Evolutionary conservation across 2,113 vertebrate genomes (phyloP).

Genomic region (Copsychus sechellarum): DNA sequence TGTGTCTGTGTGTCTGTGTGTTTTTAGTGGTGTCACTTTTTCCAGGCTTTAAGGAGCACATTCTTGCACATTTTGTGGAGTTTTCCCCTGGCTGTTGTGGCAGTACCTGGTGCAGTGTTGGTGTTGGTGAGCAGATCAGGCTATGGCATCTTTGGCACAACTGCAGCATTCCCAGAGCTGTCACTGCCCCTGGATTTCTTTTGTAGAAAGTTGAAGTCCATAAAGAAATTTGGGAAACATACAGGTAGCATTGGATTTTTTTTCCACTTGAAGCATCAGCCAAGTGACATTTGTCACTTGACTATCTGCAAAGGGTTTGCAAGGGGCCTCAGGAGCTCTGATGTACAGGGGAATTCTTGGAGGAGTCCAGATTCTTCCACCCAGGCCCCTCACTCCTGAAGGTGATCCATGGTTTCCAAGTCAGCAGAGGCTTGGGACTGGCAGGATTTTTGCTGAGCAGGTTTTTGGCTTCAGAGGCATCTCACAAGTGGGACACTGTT

Average conservation of each 20-base stretch:
- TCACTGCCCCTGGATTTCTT: not conserved
- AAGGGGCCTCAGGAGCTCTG: not conserved
- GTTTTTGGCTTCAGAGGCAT: not conserved
- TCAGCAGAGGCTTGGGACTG: not conserved
- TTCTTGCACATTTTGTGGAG: not conserved
- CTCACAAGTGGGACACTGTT: not conserved
- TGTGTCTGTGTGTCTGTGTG: not conserved
- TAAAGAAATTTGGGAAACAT: not conserved
- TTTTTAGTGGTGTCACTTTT: not conserved
- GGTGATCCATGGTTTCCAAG: not conserved
- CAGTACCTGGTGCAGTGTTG: not conserved
- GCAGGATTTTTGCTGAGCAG: not conserved
- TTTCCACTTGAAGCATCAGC: conserved; percentile 17
- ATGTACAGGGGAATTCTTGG: not conserved
- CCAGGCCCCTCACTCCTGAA: not conserved
- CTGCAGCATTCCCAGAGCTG: not conserved
- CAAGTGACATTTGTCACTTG: not conserved
- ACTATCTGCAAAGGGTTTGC: not conserved
- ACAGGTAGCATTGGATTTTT: not conserved
- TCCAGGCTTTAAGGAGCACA: not conserved
- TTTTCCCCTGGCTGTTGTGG: not conserved
- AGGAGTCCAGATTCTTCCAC: not conserved
- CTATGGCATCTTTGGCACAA: not conserved
- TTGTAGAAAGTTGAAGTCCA: not conserved
- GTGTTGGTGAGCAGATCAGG: not conserved